Evolutionary conservation across 2,797 vertebrate species (phyloP), one percentile per base, ranked within the genome.

Genomic region (Fundulus diaphanus): DNA sequence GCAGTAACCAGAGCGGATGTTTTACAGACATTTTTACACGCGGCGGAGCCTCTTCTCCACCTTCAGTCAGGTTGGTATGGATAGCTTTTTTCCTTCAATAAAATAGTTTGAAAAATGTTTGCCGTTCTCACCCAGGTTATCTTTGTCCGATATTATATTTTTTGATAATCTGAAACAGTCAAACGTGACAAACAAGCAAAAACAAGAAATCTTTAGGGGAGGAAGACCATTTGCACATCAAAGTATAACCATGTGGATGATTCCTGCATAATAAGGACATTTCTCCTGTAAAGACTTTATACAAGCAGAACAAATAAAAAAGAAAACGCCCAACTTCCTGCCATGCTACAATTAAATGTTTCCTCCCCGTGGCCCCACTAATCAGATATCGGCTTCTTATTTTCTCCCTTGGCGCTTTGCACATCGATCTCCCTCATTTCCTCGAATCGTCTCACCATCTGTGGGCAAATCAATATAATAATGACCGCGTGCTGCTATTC

Each of bases 191-290:
- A 65, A 13, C 49, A 52, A 52, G 1, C 22, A 15, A n/a, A 65
- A 37, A 5, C 1, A 65, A 65, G 9, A 65, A 65, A 40, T 42
- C 35, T 65, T 35, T 65, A 40, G 15, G 15, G 27, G 63, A 24
- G 37, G 2, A 66, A 27, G 16, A 27, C 13, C 22, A n/a, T 44
- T 42, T 67, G 42, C 2, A 7, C n/a, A 7, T 42, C 1, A 48
- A 42, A 24, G 29, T 83, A 63, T 91, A 85, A 89, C 88, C 85
- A 90, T 5, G 72, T 3, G 68, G 79, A 79, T 85, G 79, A 86
- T 79, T 86, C 79, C 84, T 73, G 77, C 83, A 82, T 89, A 83
- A 88, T 87, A 77, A 84, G 68, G 82, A 89, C 82, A 79, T 88
- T 89, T 84, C 29, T 65, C 74, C 79, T 84, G 84, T 68, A 77